Evolutionary conservation across 2,113 vertebrate genomes (phyloP).

Genomic region (Myxocyprinus asiaticus): DNA sequence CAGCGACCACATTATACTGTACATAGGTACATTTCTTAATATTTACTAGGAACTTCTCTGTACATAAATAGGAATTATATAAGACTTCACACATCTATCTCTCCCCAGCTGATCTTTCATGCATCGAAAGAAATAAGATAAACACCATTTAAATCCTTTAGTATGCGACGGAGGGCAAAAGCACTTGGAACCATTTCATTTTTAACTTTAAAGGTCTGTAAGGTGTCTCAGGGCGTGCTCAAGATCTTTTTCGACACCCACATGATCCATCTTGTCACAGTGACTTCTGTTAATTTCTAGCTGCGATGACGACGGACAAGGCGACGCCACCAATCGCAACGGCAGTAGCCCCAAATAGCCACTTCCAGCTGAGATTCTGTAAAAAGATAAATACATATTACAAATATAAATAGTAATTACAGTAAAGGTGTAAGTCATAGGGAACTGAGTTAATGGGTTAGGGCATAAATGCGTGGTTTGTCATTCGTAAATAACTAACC

Average conservation of each 20-base stretch:
- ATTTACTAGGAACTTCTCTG: slow-evolving; percentile 33
- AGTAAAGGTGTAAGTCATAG: neutral
- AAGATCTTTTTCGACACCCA: slow-evolving; percentile 8
- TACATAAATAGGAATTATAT: slow-evolving; percentile 50
- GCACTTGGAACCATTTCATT: neutral
- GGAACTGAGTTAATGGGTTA: neutral
- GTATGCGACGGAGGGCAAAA: too few species aligned
- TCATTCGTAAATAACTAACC: neutral
- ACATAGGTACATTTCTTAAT: slow-evolving; percentile 48
- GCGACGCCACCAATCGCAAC: slow-evolving; percentile 93
- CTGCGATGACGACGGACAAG: slow-evolving; percentile 93
- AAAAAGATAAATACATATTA: slow-evolving; percentile 10
- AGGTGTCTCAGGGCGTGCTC: neutral
- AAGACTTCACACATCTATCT: slow-evolving; percentile 36
- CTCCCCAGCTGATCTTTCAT: slow-evolving; percentile 64
- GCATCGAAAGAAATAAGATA: slow-evolving; percentile 16
- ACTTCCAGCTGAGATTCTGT: slow-evolving; percentile 88
- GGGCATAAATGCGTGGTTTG: neutral
- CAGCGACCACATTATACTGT: slow-evolving; percentile 51
- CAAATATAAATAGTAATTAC: too few species aligned
- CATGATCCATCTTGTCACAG: slow-evolving; percentile 18
- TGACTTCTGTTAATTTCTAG: slow-evolving; percentile 82
- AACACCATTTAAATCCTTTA: slow-evolving; percentile 48
- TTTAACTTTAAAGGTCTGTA: neutral
- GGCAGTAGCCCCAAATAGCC: slow-evolving; percentile 94